Evolutionary conservation across 1,140 invertebrate species (phyloP).

Genomic region (Meloidogyne hapla): DNA sequence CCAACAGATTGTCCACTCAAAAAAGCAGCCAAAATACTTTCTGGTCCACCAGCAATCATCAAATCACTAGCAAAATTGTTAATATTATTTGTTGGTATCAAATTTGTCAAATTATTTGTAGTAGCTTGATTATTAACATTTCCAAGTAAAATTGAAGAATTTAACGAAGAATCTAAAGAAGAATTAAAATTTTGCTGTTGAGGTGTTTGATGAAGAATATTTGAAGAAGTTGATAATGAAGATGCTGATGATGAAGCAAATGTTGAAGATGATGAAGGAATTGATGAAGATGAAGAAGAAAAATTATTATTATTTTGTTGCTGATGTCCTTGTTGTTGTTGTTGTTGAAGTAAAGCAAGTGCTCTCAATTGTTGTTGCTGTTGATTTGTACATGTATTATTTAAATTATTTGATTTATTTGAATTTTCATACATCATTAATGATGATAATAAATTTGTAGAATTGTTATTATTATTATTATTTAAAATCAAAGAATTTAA

Average conservation of each 20-base stretch:
- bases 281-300: background rate
- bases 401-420: background rate
- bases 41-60: background rate
- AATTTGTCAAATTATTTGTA: background rate
- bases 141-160: background rate
- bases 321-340: slow-evolving; percentile 11
- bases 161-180: background rate
- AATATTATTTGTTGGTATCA: background rate
- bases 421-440: slow-evolving; percentile 1
- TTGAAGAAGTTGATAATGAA: background rate
- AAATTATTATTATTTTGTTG: background rate
- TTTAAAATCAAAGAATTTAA: background rate
- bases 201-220: slow-evolving; percentile 7
- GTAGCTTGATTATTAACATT: background rate
- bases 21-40: slow-evolving; percentile 28
- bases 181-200: background rate
- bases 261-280: background rate
- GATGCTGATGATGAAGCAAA: background rate
- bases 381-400: background rate
- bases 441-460: background rate
- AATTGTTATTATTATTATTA: background rate
- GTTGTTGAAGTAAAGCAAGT: slow-evolving; percentile 8
- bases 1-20: slow-evolving; percentile 24
- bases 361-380: slow-evolving; percentile 15
- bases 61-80: background rate